Evolutionary conservation across 2,888 invertebrate species (phyloP), one percentile per base, ranked within the genome.

Genomic region (Agrochola lota): DNA sequence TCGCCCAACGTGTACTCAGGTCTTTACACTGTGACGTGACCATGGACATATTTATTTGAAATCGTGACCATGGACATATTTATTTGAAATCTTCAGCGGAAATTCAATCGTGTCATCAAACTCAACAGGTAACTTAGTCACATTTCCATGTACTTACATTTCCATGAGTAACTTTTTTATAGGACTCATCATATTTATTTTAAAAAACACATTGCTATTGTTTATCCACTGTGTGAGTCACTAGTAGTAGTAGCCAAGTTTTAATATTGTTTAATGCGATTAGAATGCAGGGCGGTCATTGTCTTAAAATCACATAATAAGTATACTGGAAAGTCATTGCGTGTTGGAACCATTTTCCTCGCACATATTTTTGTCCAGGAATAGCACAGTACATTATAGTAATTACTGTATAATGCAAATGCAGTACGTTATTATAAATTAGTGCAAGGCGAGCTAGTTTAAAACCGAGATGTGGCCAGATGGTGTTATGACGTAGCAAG

Each of bases 241-340:
- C 52, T 62, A 57, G 62, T 60, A 73, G 35, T 78, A 52, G 71
- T 72, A 84, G 86, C 76, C 75, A 86, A 79, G 70, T 70, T 43
- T 64, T 73, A 74, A 73, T 78, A 84, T 73, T 80, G 63, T 70
- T 66, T 74, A 81, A 85, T 85, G 63, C 72, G 12, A 78, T 85
- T 78, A 86, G 43, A 81, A 81, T 78, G 68, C 78, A 59, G 55
- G 64, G 23, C 46, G 85, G 81, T 87, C 81, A 74, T 74, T 87
- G 81, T 49, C 84, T 78, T 62, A 73, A 68, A 81, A 72, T 84
- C 68, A 62, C 49, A 69, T 79, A 77, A 64, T 64, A 69, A 23
- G 64, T 68, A 59, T 40, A 35, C 71, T 66, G 55, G 40, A 81
- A 83, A 73, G 40, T 59, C 35, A 72, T 85, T 64, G 81, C 78